Evolutionary conservation across 1,140 invertebrate genomes (phyloP), one percentile per base, ranked within the genome.

Genomic region (Kradibia gibbosae): DNA sequence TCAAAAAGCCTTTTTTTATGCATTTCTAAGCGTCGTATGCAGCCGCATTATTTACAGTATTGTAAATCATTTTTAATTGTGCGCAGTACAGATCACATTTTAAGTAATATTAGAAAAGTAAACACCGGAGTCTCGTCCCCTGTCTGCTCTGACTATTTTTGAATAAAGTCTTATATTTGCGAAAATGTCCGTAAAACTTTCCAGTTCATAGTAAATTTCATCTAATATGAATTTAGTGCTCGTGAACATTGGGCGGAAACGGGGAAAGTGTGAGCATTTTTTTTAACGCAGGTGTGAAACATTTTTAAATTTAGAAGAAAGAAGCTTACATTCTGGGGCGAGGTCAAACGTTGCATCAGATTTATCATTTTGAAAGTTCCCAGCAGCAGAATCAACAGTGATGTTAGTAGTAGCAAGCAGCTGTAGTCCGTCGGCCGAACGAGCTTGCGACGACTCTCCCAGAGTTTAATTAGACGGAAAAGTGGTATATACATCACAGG

Each of bases 391-490:
- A 53, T 53, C 10, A 53, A 53, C 50, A 20, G 50, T 20, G 2
- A 11, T n/a, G 48, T 42, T 20, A 70, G 39, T 78, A 71, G 65
- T 71, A 78, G 28, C 22, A 78, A 36, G 22, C 86, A 82, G 80
- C 83, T 84, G 74, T 83, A 84, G 84, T 86, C 82, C 80, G 79
- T 82, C 84, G 67, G 74, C 34, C 80, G 81, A 82, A 76, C 82
- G 82, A 84, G 74, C 83, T 84, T 85, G 83, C 67, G 84, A 34
- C 83, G 83, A 85, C 83, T 83, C 84, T 42, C n/a, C 57, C 84
- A 62, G 84, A 87, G 83, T 88, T 88, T 88, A 88, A 88, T 88
- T 88, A 88, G 86, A 88, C 87, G 84, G 87, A 87, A 86, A 84
- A 86, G 86, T 22, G 75, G 70, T 72, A 20, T 72, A 87, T 86